Base-by-base conservation (phyloP, 2,888 invertebrate species). In the Nomada ruficornis region DNA sequence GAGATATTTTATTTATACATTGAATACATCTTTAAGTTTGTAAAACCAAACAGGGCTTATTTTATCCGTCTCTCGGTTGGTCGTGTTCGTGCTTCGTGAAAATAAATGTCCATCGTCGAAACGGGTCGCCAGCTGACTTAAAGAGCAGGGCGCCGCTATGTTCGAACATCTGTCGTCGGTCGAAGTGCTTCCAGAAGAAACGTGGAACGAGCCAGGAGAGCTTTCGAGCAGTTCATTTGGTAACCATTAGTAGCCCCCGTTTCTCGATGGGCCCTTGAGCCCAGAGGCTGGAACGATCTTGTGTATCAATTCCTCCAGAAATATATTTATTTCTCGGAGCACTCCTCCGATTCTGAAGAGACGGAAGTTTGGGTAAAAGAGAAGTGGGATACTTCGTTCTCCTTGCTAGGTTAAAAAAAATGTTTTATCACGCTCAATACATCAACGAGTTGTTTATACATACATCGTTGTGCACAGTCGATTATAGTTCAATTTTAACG, bases 131-230 rank as follows among this genome's bases (percentile, higher is more conserved):
- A 26, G 78, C 72, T 73, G 83, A 70, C 70, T 80, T 36, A 23
- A 65, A 73, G 77, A 77, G 70, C 42, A 20, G 75, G 50, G 36
- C 47, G 68, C 60, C 44, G 50, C 70, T 29, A 2, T 50, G 60
- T 60, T 65, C 72, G 80, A 89, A 84, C 89, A 86, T 89, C 88
- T 89, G 89, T 89, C 89, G 80, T 84, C 81, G 80, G 47, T 79
- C 36, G 62, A 83, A 87, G 88, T 88, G 80, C 73, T 88, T 88
- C 80, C 77, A 85, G 85, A 88, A 85, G 86, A 68, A 71, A 75
- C 85, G 77, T 13, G 57, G 26, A 74, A 68, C 77, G 74, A 82
- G n/a, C 52, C 63, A 75, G 72, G 69, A 76, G 77, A 79, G 78
- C 79, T 77, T 74, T 77, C 67, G 78, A 83, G 72, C 36, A 67